Evolutionary conservation across 2,797 vertebrate genomes (phyloP).

Genomic region (Pseudochirops corinnae): DNA sequence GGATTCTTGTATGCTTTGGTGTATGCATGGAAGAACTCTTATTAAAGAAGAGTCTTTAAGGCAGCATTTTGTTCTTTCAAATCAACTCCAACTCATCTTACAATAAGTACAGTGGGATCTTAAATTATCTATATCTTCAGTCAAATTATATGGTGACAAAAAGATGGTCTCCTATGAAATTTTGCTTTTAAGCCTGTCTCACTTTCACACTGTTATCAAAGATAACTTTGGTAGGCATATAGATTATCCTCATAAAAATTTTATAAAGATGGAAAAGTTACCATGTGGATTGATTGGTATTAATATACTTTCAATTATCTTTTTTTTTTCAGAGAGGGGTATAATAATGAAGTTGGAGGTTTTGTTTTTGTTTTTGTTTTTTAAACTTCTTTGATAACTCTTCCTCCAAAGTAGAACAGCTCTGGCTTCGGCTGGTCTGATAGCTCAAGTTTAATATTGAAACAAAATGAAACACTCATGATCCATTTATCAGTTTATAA

Average conservation of each 20-base stretch:
- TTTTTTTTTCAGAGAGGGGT: neutral
- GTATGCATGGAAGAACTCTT: neutral
- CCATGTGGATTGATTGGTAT: neutral
- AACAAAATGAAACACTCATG: neutral
- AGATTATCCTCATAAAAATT: neutral
- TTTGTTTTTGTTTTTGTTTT: neutral
- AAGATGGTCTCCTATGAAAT: neutral
- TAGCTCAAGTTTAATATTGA: neutral
- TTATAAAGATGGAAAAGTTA: neutral
- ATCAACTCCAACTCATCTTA: neutral
- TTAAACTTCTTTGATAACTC: neutral
- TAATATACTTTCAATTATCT: neutral
- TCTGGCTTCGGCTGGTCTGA: neutral
- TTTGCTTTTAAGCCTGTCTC: neutral
- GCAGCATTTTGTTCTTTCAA: neutral
- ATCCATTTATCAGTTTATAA: neutral
- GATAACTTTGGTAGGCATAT: neutral
- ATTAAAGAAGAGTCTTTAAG: neutral
- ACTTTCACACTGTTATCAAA: neutral
- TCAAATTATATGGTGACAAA: neutral
- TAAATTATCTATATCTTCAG: neutral
- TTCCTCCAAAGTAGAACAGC: neutral
- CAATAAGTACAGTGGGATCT: neutral
- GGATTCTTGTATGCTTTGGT: neutral
- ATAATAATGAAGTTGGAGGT: neutral